These are phyloP conservation scores for Agriopis leucophaearia DNA, from an alignment of 2,888 invertebrate species.

Conservation along the genomic window DNA sequence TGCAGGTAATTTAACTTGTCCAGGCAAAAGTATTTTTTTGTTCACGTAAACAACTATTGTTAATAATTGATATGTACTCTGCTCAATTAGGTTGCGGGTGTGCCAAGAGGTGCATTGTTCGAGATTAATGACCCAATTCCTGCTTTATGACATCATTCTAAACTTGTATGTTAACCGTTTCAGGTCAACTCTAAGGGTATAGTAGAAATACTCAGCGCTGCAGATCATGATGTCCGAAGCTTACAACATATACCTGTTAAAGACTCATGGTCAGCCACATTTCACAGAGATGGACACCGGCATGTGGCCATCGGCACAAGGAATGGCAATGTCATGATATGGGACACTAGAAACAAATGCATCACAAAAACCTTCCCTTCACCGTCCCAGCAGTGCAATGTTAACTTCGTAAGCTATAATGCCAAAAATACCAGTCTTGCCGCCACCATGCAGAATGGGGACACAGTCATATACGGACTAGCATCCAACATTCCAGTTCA, in stretches of 20 bases:
- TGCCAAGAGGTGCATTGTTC: constrained; percentile 49
- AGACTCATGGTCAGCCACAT: constrained; percentile 80
- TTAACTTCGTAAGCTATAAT: constrained; percentile 79
- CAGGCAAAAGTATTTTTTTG: not conserved
- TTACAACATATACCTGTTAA: constrained; percentile 79
- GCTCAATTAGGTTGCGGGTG: constrained; percentile 21
- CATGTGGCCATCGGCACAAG: constrained; percentile 79
- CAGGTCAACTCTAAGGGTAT: constrained; percentile 80
- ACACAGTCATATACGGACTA: constrained; percentile 82
- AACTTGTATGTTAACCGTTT: constrained; percentile 45
- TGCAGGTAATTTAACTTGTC: constrained; percentile 67
- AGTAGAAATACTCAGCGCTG: constrained; percentile 76
- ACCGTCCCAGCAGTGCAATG: constrained; percentile 70
- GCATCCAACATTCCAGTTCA: constrained; percentile 79
- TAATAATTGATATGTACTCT: not conserved
- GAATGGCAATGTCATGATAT: constrained; percentile 80
- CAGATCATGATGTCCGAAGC: constrained; percentile 76
- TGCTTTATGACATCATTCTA: constrained; percentile 12
- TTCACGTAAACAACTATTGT: not conserved
- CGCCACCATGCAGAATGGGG: constrained; percentile 79
- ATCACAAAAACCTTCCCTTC: constrained; percentile 79
- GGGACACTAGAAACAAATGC: constrained; percentile 81
- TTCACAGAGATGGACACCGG: constrained; percentile 79
- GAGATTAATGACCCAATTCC: constrained; percentile 34
- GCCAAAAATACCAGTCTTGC: constrained; percentile 81